phyloP scores from a whole-genome alignment of 2,888 invertebrate genomes.

The Hirtodrosophila histrioides region DNA sequence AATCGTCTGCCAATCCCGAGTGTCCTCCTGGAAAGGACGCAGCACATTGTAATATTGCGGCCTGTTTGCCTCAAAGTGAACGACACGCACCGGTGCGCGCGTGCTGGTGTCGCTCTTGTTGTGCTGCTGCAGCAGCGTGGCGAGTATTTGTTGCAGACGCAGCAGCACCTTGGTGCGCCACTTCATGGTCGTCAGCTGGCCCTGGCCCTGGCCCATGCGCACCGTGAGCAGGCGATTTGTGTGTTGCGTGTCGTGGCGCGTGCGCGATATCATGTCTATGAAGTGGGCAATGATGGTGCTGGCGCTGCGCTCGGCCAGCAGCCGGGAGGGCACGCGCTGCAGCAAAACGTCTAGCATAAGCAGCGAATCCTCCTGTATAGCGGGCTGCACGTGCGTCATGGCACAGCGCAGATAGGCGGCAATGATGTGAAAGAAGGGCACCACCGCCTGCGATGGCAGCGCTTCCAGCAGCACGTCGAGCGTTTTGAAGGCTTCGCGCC shows the following conservation, averaged over 20 bases:
- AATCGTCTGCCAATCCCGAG: conserved; percentile 22
- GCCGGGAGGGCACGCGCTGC: conserved; percentile 86
- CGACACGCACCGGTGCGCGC: background rate
- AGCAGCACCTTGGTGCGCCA: conserved; percentile 92
- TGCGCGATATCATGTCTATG: conserved; percentile 92
- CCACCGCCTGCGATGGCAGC: conserved; percentile 57
- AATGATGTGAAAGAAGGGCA: conserved; percentile 91
- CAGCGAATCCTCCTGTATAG: conserved; percentile 93
- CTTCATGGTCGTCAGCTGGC: conserved; percentile 89
- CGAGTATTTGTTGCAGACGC: conserved; percentile 88
- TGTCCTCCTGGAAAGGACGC: conserved; percentile 17
- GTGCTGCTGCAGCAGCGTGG: conserved; percentile 78
- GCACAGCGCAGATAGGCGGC: conserved; percentile 93
- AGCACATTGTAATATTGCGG: conserved; percentile 64
- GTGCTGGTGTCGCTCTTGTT: background rate
- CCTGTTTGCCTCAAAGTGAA: conserved; percentile 45
- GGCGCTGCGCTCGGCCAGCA: conserved; percentile 88
- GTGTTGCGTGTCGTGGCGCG: conserved; percentile 87
- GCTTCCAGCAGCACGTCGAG: conserved; percentile 82
- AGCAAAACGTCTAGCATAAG: conserved; percentile 91
- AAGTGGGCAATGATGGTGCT: conserved; percentile 90
- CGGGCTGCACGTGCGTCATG: conserved; percentile 93
- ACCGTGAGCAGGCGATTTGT: conserved; percentile 89
- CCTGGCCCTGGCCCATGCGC: conserved; percentile 87
- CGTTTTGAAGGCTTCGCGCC: conserved; percentile 85